Evolutionary conservation across 2,888 invertebrate species (phyloP), one percentile per base, ranked within the genome.

Genomic region (Calephelis perditalis): DNA sequence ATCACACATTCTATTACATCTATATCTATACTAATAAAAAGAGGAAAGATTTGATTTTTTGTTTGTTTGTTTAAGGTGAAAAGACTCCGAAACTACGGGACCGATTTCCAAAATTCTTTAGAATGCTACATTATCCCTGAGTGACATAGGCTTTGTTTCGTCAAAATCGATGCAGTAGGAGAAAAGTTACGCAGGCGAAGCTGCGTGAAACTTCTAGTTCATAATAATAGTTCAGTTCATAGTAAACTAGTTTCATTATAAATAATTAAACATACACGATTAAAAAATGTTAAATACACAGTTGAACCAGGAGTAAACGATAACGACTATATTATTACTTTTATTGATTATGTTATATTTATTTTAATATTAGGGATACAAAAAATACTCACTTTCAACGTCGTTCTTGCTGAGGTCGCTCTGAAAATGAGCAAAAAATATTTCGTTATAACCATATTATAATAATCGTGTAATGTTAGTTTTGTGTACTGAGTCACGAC

Each of bases 331-430:
- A 5, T 49, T 72, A 71, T 73, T 77, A 76, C 72, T 72, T 74
- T 77, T 67, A 70, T 44, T 10, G 35, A 44, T 44, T 43, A 9
- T 46, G 37, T 58, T 73, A 73, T 71, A 68, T 74, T 75, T 70
- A 71, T 75, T 71, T 68, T 70, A 71, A 73, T 71, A 61, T 68
- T 40, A 40, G 7, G 40, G 8, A 40, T 40, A 40, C 6, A 6
- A 59, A 49, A 64, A 59, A 64, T 68, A 96, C 96, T 96, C 92
- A 96, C 96, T 96, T 93, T 96, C 96, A 88, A 96, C 87, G 89
- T 96, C 96, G 92, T 94, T 95, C 91, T 95, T 94, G 92, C 94
- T 94, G 86, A 96, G 94, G 92, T 96, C 95, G 91, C 95, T 95
- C 96, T 96, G 93, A 80, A 93, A 94, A 87, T 89, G 77, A 89